Base-by-base conservation (phyloP, 2,888 invertebrate species). In the Chrysopilus asiliformis region DNA sequence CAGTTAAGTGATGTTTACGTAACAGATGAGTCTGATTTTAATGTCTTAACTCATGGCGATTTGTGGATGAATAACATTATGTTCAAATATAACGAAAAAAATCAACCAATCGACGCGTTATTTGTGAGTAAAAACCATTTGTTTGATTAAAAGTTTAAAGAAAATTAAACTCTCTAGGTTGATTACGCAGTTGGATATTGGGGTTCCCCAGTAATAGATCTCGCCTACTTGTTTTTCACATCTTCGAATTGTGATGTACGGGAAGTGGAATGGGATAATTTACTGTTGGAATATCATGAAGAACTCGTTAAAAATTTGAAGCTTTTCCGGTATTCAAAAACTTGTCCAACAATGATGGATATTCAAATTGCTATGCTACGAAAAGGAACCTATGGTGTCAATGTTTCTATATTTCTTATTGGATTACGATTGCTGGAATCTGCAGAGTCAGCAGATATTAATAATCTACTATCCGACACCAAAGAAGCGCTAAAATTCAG, bases 21-120 rank as follows among this genome's bases (percentile, higher is more conserved):
- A 10, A 16, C 30, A 9, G 4, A 15, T 2, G 4, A 19, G 9
- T 15, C 2, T 17, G 30, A 17, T 12, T 19, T 34, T 37, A 55
- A 57, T 39, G 60, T 63, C n/a, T 43, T 64, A 28, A 59, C 57
- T 42, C 64, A 64, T 41, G 61, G 61, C 7, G 64, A 64, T 46
- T 46, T 60, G 6, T 63, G 62, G 62, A 46, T 55, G 4, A 60
- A 61, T 38, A 64, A 64, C 44, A 57, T 63, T 47, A 51, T 64
- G 51, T 61, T 64, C 39, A 51, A 53, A 13, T 60, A 62, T 42
- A 41, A 53, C 33, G 34, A 45, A 4, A 39, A 9, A 2, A 20
- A 22, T 9, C 7, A 10, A 6, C 18, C 24, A n/a, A 15, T 15
- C 6, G 36, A 36, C 25, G 2, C 31, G 3, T 18, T 4, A 2